Conservation (phyloP, 2,797 vertebrate genomes). For the Gouania willdenowi region DNA sequence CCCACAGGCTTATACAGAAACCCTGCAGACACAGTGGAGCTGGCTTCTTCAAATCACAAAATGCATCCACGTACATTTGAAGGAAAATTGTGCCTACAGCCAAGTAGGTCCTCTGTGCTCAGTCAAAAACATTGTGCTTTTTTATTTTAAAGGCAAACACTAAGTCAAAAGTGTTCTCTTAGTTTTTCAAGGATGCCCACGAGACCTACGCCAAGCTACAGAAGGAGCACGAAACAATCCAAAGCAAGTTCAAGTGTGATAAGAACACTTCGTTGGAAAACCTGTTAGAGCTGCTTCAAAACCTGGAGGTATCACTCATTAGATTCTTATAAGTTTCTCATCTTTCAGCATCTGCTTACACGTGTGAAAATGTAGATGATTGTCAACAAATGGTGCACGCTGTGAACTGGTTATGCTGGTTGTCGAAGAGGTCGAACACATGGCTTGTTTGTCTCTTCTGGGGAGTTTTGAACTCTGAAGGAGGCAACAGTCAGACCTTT, state of each 20-base stretch:
- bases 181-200: constrained; percentile 96
- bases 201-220: constrained; percentile 84
- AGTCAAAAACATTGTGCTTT: too few relatives aligned
- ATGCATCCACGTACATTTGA: constrained; percentile 90
- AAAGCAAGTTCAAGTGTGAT: constrained; percentile 85
- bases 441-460: background rate
- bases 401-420: too few relatives aligned
- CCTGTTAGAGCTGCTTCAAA: constrained; percentile 84
- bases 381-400: too few relatives aligned
- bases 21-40: constrained; percentile 96
- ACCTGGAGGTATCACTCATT: constrained; percentile 86
- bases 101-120: constrained; percentile 83
- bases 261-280: constrained; percentile 83
- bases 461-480: background rate
- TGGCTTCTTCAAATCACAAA: constrained; percentile 98
- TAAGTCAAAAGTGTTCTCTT: constrained; percentile 3
- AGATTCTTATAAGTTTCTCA: background rate
- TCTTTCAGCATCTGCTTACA: too few relatives aligned
- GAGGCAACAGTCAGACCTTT: too few relatives aligned
- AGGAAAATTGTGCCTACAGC: constrained; percentile 92
- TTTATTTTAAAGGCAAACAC: too few relatives aligned
- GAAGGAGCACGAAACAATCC: constrained; percentile 82
- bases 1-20: constrained; percentile 92
- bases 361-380: too few relatives aligned
- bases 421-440: too few relatives aligned